Evolutionary conservation across 1,140 invertebrate species (phyloP), one percentile per base, ranked within the genome.

Genomic region (Nylanderia fulva): DNA sequence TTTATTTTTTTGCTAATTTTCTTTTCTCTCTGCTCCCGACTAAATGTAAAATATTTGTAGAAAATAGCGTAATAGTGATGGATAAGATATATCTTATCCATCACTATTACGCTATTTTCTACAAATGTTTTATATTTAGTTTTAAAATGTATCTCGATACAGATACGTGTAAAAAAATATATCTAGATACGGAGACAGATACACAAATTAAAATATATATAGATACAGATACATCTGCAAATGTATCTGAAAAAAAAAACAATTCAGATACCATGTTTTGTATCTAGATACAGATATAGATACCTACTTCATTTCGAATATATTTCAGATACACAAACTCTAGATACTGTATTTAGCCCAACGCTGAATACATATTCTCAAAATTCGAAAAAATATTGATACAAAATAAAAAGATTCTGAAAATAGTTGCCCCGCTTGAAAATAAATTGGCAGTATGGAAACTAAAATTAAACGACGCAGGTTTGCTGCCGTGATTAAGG

Each of bases 71-170:
- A 64, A 45, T 3, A 42, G n/a, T n/a, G n/a, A n/a, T n/a, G n/a
- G n/a, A n/a, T n/a, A n/a, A n/a, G n/a, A n/a, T n/a, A n/a, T n/a
- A n/a, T n/a, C n/a, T n/a, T n/a, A n/a, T n/a, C n/a, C n/a, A n/a
- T n/a, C n/a, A n/a, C n/a, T 42, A 3, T 45, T 64, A 15, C 52
- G 18, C 13, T 8, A 52, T 66, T 66, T 75, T 36, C 27, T 33
- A 33, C 33, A 13, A 18, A 66, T 42, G 21, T 27, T 39, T 75
- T 36, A 36, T 29, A 71, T 71, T 80, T 80, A 6, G 13, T n/a
- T n/a, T n/a, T n/a, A n/a, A n/a, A n/a, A n/a, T n/a, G n/a, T n/a
- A n/a, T n/a, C n/a, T n/a, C n/a, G n/a, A n/a, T n/a, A n/a, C n/a
- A n/a, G n/a, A n/a, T n/a, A n/a, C n/a, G n/a, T n/a, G n/a, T n/a